Percentiles rank a stretch among this genome's conserved stretches.
phyloP scores from a whole-genome alignment of 64 coral and sea anemone genomes.

The Exaiptasia diaphana region DNA sequence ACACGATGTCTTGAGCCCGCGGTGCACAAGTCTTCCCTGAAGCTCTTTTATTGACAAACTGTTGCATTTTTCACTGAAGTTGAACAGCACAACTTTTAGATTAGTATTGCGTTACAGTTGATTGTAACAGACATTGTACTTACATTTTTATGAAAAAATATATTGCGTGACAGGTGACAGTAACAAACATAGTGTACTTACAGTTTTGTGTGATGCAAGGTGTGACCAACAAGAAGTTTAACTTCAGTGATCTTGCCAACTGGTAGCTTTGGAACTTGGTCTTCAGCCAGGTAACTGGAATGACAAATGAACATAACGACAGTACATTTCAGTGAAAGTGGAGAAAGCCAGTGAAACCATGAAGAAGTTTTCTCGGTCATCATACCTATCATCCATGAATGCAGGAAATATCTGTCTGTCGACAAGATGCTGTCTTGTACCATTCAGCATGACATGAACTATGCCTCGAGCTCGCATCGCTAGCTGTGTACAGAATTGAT shows the following conservation, averaged over 20 bases:
- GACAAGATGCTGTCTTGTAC: constrained; percentile 82
- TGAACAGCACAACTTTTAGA: neutral
- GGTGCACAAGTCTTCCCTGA: constrained; percentile 41
- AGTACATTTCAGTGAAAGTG: neutral
- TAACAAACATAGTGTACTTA: constrained; percentile 35
- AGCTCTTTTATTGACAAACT: constrained; percentile 65
- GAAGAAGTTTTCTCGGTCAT: neutral
- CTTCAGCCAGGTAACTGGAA: constrained; percentile 72
- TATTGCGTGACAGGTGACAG: neutral
- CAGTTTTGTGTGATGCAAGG: constrained; percentile 69
- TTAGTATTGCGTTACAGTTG: neutral
- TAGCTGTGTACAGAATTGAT: too few relatives aligned
- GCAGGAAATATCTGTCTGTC: constrained; percentile 94
- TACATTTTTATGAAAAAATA: neutral
- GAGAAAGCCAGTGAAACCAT: neutral
- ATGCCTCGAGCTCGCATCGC: constrained; percentile 69
- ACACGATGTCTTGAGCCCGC: constrained; percentile 73
- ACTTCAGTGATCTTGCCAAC: constrained; percentile 58
- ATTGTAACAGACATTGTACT: neutral
- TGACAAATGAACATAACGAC: neutral
- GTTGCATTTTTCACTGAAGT: constrained; percentile 77
- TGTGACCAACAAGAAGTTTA: constrained; percentile 86
- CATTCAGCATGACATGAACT: constrained; percentile 86
- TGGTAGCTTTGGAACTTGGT: constrained; percentile 80
- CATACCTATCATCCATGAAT: constrained; percentile 92